These are phyloP conservation scores for Syritta pipiens DNA, from an alignment of 2,888 invertebrate genomes.

Conservation along the genomic window DNA sequence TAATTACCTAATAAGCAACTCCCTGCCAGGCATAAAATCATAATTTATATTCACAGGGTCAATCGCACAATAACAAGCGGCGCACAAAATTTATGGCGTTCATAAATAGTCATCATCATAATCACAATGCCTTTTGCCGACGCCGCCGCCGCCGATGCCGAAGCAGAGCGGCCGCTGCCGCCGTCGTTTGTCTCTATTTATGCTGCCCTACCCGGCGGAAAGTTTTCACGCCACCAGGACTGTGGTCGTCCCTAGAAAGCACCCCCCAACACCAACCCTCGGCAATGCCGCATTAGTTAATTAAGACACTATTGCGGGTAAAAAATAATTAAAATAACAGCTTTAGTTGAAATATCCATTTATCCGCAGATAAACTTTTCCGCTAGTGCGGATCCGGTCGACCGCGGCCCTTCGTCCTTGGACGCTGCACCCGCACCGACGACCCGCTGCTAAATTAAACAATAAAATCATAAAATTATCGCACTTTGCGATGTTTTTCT, in stretches of 20 bases:
- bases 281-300: constrained; percentile 60
- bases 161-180: neutral
- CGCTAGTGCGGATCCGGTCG: constrained; percentile 17
- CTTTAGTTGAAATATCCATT: constrained; percentile 69
- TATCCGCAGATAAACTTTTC: constrained; percentile 67
- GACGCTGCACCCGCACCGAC: neutral
- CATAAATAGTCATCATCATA: constrained; percentile 61
- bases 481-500: constrained; percentile 52
- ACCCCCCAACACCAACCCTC: neutral
- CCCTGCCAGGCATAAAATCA: constrained; percentile 49
- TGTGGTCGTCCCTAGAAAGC: constrained; percentile 7
- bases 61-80: constrained; percentile 59
- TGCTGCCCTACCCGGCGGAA: neutral
- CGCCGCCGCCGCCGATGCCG: no score
- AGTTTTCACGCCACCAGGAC: constrained; percentile 31
- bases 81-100: constrained; percentile 50
- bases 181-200: constrained; percentile 25
- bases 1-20: constrained; percentile 61
- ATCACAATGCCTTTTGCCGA: constrained; percentile 28
- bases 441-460: constrained; percentile 62
- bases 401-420: neutral
- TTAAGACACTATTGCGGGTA: constrained; percentile 69
- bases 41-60: constrained; percentile 60
- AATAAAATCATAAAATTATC: constrained; percentile 70
- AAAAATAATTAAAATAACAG: constrained; percentile 70